Conservation (phyloP, 2,797 vertebrate genomes). For the Orestias chungarensis region DNA sequence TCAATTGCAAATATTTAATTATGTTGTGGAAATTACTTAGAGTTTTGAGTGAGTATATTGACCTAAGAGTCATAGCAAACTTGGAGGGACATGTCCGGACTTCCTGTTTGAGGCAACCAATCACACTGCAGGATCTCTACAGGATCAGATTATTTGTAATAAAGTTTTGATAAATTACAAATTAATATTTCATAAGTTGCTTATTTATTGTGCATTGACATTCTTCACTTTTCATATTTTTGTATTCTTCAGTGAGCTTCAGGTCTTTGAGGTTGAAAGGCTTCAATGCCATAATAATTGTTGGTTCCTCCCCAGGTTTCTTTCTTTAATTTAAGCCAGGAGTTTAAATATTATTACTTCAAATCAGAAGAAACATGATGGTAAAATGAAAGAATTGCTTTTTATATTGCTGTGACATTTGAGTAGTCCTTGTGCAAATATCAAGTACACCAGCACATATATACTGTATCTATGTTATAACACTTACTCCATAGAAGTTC, state of each 20-base stretch:
- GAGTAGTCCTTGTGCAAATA: not conserved
- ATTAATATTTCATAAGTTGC: too few species aligned
- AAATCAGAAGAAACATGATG: not conserved
- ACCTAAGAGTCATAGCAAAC: not conserved
- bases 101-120: too few species aligned
- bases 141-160: too few species aligned
- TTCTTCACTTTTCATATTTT: too few species aligned
- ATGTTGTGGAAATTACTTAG: not conserved
- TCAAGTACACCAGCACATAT: not conserved
- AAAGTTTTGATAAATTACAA: too few species aligned
- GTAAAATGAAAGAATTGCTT: not conserved
- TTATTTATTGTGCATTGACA: too few species aligned
- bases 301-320: too few species aligned
- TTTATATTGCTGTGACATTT: not conserved
- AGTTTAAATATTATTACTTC: not conserved
- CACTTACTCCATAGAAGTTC: not conserved
- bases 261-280: not conserved
- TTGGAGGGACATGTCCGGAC: too few species aligned
- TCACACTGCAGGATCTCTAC: too few species aligned
- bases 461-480: not conserved
- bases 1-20: not conserved
- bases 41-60: not conserved
- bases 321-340: too few species aligned
- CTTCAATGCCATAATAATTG: too few species aligned
- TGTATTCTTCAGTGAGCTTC: too few species aligned